Evolutionary conservation across 2,113 vertebrate species (phyloP).

Genomic region (Ochotona princeps): DNA sequence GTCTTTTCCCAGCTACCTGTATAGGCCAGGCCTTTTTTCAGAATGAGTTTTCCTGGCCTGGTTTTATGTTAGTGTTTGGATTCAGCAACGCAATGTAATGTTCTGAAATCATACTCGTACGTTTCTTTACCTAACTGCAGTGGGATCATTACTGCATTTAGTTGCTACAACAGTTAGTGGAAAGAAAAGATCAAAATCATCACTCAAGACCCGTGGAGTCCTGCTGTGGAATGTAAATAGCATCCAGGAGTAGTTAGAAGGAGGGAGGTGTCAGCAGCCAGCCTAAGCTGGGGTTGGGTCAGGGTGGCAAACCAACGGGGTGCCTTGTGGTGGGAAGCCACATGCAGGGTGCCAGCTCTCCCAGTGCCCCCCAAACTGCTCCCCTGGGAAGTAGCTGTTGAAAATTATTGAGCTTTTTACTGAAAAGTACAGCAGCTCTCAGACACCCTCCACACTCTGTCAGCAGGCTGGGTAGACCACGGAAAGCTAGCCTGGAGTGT

Average conservation of each 20-base stretch:
- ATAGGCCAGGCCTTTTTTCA: background rate
- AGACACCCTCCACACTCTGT: background rate
- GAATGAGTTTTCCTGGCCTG: background rate
- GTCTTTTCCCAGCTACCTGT: background rate
- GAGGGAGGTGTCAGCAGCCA: slow-evolving; percentile 40
- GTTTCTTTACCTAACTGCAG: background rate
- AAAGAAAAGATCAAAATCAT: background rate
- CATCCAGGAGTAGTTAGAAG: background rate
- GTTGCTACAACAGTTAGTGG: background rate
- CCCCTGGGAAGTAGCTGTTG: background rate
- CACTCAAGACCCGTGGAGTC: background rate
- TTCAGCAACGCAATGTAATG: background rate
- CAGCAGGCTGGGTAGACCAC: background rate
- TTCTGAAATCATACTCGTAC: background rate
- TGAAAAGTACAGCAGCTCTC: background rate
- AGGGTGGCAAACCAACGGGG: slow-evolving; percentile 10
- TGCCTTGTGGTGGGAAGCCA: slow-evolving; percentile 42
- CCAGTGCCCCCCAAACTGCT: background rate
- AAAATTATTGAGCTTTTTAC: slow-evolving; percentile 26
- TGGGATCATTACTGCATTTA: background rate
- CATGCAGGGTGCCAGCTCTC: slow-evolving; percentile 5
- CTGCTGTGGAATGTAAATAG: background rate
- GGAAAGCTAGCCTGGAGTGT: background rate
- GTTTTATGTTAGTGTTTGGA: background rate
- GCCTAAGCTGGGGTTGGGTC: background rate